Evolutionary conservation across 2,797 vertebrate genomes (phyloP), one percentile per base, ranked within the genome.

Genomic region (Gobio occitaniae): DNA sequence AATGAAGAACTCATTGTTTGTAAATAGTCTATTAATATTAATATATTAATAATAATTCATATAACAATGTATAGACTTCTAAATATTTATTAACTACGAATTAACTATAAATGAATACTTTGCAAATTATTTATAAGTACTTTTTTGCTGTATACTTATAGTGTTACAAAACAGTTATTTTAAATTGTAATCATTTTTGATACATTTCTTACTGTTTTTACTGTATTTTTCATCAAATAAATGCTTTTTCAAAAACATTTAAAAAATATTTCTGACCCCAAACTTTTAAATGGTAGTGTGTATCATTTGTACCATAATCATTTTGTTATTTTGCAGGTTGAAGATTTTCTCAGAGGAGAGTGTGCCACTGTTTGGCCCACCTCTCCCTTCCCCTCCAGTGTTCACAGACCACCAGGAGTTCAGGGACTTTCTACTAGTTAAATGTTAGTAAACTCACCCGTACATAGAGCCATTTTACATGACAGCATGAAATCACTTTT

Each of bases 321-420:
- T 54, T 29, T 72, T 84, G 19, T 16, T 81, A 13, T 91, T 2
- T 89, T 82, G 7, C 92, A 99, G 98, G 96, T 95, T 99, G 93
- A 99, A 99, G 94, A 98, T 99, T 90, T 99, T 99, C 93, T 99
- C 98, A 59, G 98, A 99, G 95, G 98, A 99, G 94, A 99, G 97
- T 0, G 98, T 99, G 52, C 98, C 98, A 0, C 95, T 99, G 88
- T 99, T 99, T 87, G 98, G 98, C 69, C 98, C 98, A 21, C 97
- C 98, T 48, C 96, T 99, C 86, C 98, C 98, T 0, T 95, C 97
- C 84, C 97, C 97, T 0, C 97, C 98, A 84, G 96, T 99, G 80
- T 99, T 99, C 95, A 98, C 98, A 90, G 97, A 99, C 94, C 98
- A 99, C 92, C 97, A 98, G 86, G 98, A 99, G 96, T 99, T 99